A percentile compares a stretch with the other conserved stretches of the same genome.
Evolutionary conservation across 2,797 vertebrate species (phyloP).

Genomic region (Pseudocheirus occidentalis): DNA sequence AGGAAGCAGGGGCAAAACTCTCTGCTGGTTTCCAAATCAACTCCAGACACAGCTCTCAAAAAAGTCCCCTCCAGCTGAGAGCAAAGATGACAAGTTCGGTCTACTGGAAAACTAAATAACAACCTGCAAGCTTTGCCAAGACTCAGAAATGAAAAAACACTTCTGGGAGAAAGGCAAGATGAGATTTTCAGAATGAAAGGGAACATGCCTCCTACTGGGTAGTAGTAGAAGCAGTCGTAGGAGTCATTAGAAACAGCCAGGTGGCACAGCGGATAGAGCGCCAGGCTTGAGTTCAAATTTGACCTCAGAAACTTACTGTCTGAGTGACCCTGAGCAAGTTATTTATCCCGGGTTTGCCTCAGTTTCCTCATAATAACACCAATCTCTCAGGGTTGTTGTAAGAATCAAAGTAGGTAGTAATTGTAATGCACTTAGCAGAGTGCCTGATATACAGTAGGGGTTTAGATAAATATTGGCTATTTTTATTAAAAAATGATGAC

Average conservation of each 20-base stretch:
- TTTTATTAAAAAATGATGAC: background rate
- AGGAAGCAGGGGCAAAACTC: background rate
- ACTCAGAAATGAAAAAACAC: background rate
- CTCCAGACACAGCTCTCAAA: background rate
- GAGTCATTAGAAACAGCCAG: background rate
- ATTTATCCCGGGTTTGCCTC: background rate
- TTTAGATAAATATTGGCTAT: background rate
- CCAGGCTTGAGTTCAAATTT: background rate
- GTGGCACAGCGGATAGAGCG: background rate
- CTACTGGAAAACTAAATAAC: slow-evolving; percentile 1
- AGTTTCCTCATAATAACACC: background rate
- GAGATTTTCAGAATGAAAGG: background rate
- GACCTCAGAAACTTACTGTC: background rate
- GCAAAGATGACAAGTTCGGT: background rate
- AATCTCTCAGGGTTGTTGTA: background rate
- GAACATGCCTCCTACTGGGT: background rate
- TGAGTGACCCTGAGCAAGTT: background rate
- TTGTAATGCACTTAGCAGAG: background rate
- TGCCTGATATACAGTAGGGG: background rate
- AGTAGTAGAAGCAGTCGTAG: background rate
- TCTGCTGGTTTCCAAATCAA: background rate
- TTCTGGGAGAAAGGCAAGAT: background rate
- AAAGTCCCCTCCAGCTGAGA: background rate
- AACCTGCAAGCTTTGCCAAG: background rate
- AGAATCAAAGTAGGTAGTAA: background rate